These are phyloP conservation scores for Lepus oiostolus DNA, from an alignment of 2,797 vertebrate genomes.

Conservation along the genomic window DNA sequence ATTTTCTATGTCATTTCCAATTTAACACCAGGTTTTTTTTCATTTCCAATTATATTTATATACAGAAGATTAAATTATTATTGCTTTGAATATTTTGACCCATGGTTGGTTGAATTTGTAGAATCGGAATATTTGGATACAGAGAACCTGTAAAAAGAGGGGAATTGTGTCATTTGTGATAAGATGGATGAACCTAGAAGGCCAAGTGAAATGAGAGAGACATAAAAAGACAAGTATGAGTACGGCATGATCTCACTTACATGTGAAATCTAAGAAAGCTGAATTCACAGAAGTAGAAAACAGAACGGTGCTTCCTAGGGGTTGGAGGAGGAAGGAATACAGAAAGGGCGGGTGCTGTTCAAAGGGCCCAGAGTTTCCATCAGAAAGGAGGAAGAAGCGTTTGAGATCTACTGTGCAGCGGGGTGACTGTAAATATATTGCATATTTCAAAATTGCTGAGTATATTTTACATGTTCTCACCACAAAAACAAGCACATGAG, in stretches of 20 bases:
- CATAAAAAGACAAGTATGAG: background rate
- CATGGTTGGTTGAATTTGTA: no score
- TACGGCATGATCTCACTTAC: background rate
- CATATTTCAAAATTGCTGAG: background rate
- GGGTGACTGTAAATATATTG: background rate
- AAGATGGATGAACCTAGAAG: background rate
- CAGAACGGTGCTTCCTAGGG: background rate
- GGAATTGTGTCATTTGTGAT: background rate
- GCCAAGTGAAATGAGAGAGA: background rate
- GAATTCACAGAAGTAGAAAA: background rate
- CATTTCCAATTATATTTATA: no score
- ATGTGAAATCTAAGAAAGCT: background rate
- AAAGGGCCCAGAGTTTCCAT: background rate
- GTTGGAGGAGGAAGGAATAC: background rate
- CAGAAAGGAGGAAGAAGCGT: background rate
- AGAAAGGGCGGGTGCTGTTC: background rate
- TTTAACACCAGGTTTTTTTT: no score
- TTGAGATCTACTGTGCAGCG: background rate
- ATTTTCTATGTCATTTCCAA: no score
- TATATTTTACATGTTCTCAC: background rate
- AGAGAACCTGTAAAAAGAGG: background rate
- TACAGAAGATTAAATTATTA: no score
- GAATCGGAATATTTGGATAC: no score
- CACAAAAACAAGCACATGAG: background rate
- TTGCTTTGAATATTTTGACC: no score